These are phyloP conservation scores for Nycteola revayana DNA, from an alignment of 2,888 invertebrate genomes.

Conservation along the genomic window DNA sequence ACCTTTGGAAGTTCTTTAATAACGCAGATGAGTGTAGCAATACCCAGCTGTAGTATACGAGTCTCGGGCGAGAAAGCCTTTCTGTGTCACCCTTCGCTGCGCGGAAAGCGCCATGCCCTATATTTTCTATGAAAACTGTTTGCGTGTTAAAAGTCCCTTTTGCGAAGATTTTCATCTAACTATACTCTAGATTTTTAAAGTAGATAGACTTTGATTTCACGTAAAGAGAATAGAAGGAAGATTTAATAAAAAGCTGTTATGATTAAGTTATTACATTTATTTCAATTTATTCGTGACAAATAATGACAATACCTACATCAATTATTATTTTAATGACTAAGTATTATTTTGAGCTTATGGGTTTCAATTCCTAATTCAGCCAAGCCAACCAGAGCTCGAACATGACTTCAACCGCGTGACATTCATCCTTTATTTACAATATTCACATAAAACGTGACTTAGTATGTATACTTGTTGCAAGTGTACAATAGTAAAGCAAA, in stretches of 20 bases:
- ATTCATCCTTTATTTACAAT: conserved; percentile 46
- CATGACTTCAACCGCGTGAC: conserved; percentile 41
- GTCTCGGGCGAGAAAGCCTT: conserved; percentile 61
- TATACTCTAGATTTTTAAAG: too few relatives aligned
- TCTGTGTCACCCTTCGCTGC: conserved; percentile 63
- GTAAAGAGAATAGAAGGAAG: too few relatives aligned
- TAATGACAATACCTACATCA: conserved; percentile 66
- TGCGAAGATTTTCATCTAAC: conserved; percentile 30
- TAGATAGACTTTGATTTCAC: too few relatives aligned
- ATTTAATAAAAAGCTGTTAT: conserved; percentile 36
- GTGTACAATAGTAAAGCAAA: conserved; percentile 25
- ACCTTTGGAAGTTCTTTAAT: conserved; percentile 44
- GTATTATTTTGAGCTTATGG: conserved; percentile 71
- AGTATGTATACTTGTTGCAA: conserved; percentile 18
- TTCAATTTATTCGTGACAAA: conserved; percentile 73
- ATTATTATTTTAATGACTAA: conserved; percentile 58
- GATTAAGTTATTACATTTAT: conserved; percentile 62
- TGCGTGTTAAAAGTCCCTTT: conserved; percentile 46
- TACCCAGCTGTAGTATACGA: conserved; percentile 35
- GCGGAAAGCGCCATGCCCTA: conserved; percentile 58
- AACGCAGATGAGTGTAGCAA: conserved; percentile 45
- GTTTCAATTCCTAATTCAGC: conserved; percentile 78
- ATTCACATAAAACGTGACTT: conserved; percentile 37
- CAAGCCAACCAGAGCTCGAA: conserved; percentile 55
- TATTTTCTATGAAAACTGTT: conserved; percentile 67